Evolutionary conservation across 2,113 vertebrate species (phyloP), one percentile per base, ranked within the genome.

Genomic region (Dipodomys ordii): DNA sequence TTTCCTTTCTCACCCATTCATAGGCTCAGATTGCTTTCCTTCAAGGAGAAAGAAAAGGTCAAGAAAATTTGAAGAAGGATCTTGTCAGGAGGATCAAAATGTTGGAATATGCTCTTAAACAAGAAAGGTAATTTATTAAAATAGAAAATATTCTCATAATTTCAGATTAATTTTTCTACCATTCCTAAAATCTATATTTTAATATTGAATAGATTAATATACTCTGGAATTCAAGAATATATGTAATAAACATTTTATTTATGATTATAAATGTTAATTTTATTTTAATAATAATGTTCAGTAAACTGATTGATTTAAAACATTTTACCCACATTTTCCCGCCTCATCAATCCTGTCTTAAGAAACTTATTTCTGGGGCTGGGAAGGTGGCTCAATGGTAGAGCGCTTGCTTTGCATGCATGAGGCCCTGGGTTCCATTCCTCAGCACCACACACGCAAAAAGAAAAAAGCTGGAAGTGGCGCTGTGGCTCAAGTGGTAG

Each of bases 11-110:
- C 23, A 85, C 60, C 10, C 72, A 32, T 89, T 16, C 53, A 84
- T 95, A 99, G 99, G 99, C 99, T 69, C 98, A 99, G 96, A 99
- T 99, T 0, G 98, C 99, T 44, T 99, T 99, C 83, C 98, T 99
- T 95, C 98, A 99, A 92, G 99, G 99, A 44, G 99, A 99, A 97
- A 98, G 99, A 90, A 99, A 99, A 95, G 99, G 99, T 80, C 99
- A 99, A 97, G 99, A 99, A 97, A 99, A 99, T 93, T 94, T 99
- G 97, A 99, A 99, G 97, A 99, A 99, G 96, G 99, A 99, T 96
- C 97, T 99, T 73, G 99, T 99, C 93, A 97, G 99, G 94, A 98
- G 99, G 97, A 99, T 99, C 97, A 99, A 99, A 97, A 99, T 99
- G 99, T 96, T 99, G 97, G 99, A 99, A 96, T 99, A 99, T 81